Evolutionary conservation across 35 echinoderm and acorn worm genomes (phyloP), one percentile per base, ranked within the genome.

Genomic region (Strongylocentrotus purpuratus): DNA sequence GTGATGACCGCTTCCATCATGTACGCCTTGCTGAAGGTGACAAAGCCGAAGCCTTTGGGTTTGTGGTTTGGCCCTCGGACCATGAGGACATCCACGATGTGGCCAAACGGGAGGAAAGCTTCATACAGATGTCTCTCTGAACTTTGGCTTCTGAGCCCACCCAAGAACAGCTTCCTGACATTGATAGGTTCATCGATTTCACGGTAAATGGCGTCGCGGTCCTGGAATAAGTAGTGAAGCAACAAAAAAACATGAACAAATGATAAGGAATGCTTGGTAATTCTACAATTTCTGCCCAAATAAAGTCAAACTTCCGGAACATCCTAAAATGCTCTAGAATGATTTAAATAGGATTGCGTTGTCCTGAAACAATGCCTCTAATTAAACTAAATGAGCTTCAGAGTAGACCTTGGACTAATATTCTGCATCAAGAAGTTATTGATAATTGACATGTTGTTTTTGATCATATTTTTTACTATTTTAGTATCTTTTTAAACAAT

Each of bases 51-150:
- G 10, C 91, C 91, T 12, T 46, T 33, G 31, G 91, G 91, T 31
- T 93, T 93, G 91, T 58, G 22, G 28, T 58, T 58, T 18, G 46
- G 18, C 9, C 48, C 91, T 18, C 91, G 45, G 31, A 93, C 46
- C 20, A 93, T 11, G 91, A 33, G 46, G 17, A 93, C 91, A 22
- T 93, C 91, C 17, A 93, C 46, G n/a, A 93, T 33, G 48, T 48
- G 32, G 91, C 91, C 91, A 58, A 10, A 93, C 48, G 32, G 32
- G 33, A 50, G 45, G 46, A 93, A 58, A 58, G 91, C 17, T 58
- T 93, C 91, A 31, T 93, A 93, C 9, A 93, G 91, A 22, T 93
- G 91, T 31, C 25, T 93, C 31, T 93, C 91, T 48, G 91, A 46
- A 32, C 33, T 93, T 47, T 33, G 32, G 20, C 33, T 48, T 46